Percentiles rank a stretch among this genome's conserved stretches.
These are phyloP conservation scores for Apogon talboti DNA, from an alignment of 2,797 vertebrate species.

Conservation along the genomic window DNA sequence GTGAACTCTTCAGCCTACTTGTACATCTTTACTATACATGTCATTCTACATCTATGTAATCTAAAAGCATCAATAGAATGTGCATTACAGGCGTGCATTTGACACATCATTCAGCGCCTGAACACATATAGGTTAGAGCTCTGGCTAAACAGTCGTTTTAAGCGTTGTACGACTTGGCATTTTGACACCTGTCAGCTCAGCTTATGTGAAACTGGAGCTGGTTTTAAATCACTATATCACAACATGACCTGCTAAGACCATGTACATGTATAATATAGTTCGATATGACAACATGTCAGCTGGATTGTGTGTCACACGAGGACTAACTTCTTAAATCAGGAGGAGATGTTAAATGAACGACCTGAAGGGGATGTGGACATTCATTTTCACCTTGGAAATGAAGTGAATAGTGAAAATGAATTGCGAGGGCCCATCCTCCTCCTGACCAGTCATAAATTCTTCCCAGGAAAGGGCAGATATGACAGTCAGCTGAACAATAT, in stretches of 20 bases:
- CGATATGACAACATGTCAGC: slow-evolving; percentile 16
- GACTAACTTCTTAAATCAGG: slow-evolving; percentile 20
- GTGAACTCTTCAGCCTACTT: too few relatives aligned
- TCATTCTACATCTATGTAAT: slow-evolving; percentile 15
- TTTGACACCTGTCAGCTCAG: slow-evolving; percentile 20
- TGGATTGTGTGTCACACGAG: slow-evolving; percentile 10
- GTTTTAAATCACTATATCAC: slow-evolving; percentile 8
- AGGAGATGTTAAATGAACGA: slow-evolving; percentile 37
- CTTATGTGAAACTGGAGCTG: slow-evolving; percentile 4
- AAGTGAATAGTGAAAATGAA: slow-evolving; percentile 65
- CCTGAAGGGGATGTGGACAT: slow-evolving; percentile 32
- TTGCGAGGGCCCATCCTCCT: slow-evolving; percentile 47
- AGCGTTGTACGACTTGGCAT: slow-evolving; percentile 21
- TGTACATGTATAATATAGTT: slow-evolving; percentile 4
- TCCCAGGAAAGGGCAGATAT: slow-evolving; percentile 75
- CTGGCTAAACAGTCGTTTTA: slow-evolving; percentile 34
- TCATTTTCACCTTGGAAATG: slow-evolving; percentile 52
- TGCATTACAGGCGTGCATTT: slow-evolving; percentile 35
- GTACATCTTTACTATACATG: slow-evolving; percentile 1
- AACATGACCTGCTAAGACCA: background rate
- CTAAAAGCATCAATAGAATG: slow-evolving; percentile 38
- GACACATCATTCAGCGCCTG: slow-evolving; percentile 34
- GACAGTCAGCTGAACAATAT: slow-evolving; percentile 73
- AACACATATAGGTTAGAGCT: slow-evolving; percentile 19
- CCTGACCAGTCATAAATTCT: slow-evolving; percentile 70